Base-by-base conservation (phyloP, 2,113 vertebrate genomes). In the Hydrochoerus hydrochaeris region DNA sequence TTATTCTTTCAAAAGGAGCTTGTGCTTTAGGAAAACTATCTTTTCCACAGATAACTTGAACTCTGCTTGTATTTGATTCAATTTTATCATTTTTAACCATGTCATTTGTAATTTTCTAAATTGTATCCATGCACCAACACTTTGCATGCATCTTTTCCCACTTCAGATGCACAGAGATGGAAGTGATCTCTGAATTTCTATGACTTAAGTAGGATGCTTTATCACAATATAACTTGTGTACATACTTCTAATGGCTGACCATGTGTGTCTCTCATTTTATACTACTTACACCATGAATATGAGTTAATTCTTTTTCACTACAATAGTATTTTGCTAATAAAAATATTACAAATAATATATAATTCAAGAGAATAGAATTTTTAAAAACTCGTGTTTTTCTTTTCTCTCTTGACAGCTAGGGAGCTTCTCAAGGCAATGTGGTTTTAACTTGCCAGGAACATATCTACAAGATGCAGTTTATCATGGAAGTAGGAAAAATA, bases 11-110 rank as follows among this genome's bases (percentile, higher is more conserved):
- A 65, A 49, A 46, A 80, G 67, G 87, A 90, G 32, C 35, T 62
- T 57, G 7, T 73, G 52, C 19, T 62, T 85, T 67, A 60, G 17
- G 58, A 77, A 87, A 92, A 44, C 13, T 38, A 11, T 41, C 22
- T 52, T 57, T 30, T 8, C 1, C 32, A 46, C 24, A 58, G 1
- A 4, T 85, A 54, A 82, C n/a, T 86, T 85, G 49, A 78, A 83
- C 77, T 86, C 46, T 84, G n/a, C n/a, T n/a, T 73, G 38, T 35
- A 96, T 44, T 87, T 95, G 20, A 32, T 60, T 90, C 44, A 71
- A 67, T 57, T 17, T 46, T 62, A 46, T 10, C 65, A 63, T 17
- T 3, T 88, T 57, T 17, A 84, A 67, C 63, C 22, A 38, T 62
- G 44, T 9, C 65, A 63, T 17, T 3, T 88, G 49, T 22, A 73